Conservation (phyloP, 2,113 vertebrate species). For the Sinosuthora webbiana region DNA sequence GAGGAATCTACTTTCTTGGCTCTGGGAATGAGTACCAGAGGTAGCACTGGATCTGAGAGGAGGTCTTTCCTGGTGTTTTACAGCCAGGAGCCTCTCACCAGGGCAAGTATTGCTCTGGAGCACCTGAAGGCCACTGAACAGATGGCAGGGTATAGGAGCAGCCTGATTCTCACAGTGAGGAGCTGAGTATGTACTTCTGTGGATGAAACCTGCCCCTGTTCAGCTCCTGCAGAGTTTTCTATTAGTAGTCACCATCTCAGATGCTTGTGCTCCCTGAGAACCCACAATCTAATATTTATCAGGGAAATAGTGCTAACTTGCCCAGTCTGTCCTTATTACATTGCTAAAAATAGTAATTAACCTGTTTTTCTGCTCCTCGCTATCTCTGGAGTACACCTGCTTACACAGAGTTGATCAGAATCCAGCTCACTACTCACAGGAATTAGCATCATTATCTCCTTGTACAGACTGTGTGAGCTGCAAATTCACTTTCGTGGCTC, state of each 20-base stretch:
- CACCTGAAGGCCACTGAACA: not conserved
- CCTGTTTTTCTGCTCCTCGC: not conserved
- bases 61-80: not conserved
- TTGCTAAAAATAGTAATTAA: slow-evolving; percentile 4
- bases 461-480: not conserved
- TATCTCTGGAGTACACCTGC: slow-evolving; percentile 25
- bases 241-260: not conserved
- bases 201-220: not conserved
- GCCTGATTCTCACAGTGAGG: not conserved
- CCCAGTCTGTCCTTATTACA: not conserved
- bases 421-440: slow-evolving; percentile 29
- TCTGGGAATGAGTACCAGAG: not conserved
- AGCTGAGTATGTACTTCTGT: not conserved
- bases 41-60: not conserved
- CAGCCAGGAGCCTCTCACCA: not conserved
- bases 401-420: slow-evolving; percentile 22
- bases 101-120: not conserved
- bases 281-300: not conserved
- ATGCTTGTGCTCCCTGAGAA: not conserved
- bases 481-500: not conserved
- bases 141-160: not conserved
- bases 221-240: not conserved
- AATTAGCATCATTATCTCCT: slow-evolving; percentile 53
- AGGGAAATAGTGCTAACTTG: not conserved
- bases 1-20: not conserved